Evolutionary conservation across 2,888 invertebrate species (phyloP).

Genomic region (Acleris laterana): DNA sequence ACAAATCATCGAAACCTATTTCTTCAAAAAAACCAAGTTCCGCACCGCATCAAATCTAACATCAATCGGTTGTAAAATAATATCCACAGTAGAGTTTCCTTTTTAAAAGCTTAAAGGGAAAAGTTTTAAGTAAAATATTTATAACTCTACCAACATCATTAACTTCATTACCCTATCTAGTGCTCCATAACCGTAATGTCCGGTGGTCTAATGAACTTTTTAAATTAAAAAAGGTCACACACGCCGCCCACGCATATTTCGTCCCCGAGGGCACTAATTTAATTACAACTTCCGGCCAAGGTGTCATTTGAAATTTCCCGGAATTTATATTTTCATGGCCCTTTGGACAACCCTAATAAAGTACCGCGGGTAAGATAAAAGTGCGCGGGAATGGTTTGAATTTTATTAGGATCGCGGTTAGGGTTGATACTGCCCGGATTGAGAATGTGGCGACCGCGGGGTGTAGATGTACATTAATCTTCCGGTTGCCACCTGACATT

Average conservation of each 20-base stretch:
- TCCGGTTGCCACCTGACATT: no score
- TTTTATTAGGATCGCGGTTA: slow-evolving; percentile 19
- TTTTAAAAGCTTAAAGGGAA: no score
- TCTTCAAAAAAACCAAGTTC: no score
- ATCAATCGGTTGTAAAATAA: no score
- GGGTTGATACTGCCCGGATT: neutral
- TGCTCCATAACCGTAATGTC: neutral
- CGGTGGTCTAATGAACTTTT: slow-evolving; percentile 35
- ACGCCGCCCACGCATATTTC: slow-evolving; percentile 30
- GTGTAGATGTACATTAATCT: no score
- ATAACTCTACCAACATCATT: neutral
- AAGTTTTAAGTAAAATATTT: no score
- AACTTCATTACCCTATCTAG: slow-evolving; percentile 22
- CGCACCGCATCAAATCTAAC: no score
- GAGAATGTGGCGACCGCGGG: no score
- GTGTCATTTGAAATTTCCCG: slow-evolving; percentile 33
- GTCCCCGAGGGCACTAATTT: slow-evolving; percentile 31
- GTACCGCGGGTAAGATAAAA: slow-evolving; percentile 19
- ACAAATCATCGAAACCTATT: no score
- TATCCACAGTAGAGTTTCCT: no score
- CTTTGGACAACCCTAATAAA: slow-evolving; percentile 27
- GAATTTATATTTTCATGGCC: slow-evolving; percentile 22
- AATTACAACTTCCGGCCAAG: slow-evolving; percentile 38
- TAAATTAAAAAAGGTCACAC: slow-evolving; percentile 35
- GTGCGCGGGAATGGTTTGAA: slow-evolving; percentile 12